phyloP scores from a whole-genome alignment of 2,797 vertebrate species.

The Octomys mimax region DNA sequence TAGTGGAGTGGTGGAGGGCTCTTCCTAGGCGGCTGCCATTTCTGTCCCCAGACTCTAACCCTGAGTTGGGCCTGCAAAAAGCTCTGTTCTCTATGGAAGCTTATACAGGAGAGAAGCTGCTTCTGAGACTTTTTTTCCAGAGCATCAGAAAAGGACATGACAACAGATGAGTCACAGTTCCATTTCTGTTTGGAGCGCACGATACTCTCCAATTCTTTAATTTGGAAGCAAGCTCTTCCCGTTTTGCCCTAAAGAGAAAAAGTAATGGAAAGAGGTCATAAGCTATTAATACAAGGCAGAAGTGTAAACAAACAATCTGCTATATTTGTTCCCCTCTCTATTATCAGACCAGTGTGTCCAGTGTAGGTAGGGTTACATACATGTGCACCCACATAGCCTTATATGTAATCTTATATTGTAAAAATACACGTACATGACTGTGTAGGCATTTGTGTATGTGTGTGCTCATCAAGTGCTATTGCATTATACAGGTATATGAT shows the following conservation, averaged over 20 bases:
- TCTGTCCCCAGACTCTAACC: not conserved
- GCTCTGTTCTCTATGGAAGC: not conserved
- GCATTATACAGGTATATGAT: not conserved
- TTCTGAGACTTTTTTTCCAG: not conserved
- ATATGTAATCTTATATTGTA: not conserved
- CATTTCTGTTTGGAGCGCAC: not conserved
- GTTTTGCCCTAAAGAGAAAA: conserved; percentile 9
- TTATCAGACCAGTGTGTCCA: not conserved
- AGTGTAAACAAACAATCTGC: not conserved
- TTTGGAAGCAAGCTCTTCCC: not conserved
- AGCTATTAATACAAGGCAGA: conserved; percentile 33
- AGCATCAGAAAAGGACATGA: not conserved
- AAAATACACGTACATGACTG: not conserved
- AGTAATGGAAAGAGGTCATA: not conserved
- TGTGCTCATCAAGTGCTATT: not conserved
- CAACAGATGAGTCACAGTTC: not conserved
- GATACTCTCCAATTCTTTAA: not conserved
- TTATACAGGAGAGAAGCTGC: not conserved
- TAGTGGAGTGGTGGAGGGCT: not conserved
- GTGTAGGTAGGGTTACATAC: not conserved
- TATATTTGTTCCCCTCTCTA: not conserved
- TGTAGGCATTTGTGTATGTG: not conserved
- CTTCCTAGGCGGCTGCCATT: not conserved
- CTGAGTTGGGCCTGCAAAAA: not conserved
- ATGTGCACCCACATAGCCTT: not conserved